Evolutionary conservation across 2,113 vertebrate species (phyloP), one percentile per base, ranked within the genome.

Genomic region (Narcine bancroftii): DNA sequence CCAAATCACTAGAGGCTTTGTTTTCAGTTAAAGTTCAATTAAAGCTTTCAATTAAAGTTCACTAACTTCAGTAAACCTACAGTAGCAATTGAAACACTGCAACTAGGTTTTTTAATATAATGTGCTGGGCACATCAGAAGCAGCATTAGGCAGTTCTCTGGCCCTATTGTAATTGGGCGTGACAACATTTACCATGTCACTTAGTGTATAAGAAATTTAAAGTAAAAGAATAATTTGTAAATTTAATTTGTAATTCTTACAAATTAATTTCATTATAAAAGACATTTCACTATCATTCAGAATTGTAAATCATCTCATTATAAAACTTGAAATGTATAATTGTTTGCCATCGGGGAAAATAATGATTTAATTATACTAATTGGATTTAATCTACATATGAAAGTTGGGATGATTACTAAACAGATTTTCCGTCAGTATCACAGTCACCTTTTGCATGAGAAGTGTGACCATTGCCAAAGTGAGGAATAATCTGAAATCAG

Each of bases 261-360:
- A n/a, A 56, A 85, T 56, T 85, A 56, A 85, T 85, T 85, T 85
- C 50, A 60, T 56, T 85, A 15, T 13, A 85, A 56, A 83, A 83
- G 26, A 0, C 3, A 83, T 53, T 56, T 50, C 11, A 33, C 50
- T n/a, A 85, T 85, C n/a, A 85, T 85, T 85, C 81, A 85, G 33
- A 85, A n/a, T 85, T 85, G 50, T 85, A 85, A 85, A 85, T 85
- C 50, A 60, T 19, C 33, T 85, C 50, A 56, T 83, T 85, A 56
- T 85, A 85, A 85, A 56, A 60, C 81, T 56, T 85, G 81, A 56
- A 60, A 56, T n/a, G 50, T 85, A 60, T 85, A 85, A 85, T 85
- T 85, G 81, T 85, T 85, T 85, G 81, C 50, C 36, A 36, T 56
- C 11, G 53, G 50, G 81, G 13, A 60, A 85, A 85, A 60, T 85